Base-by-base conservation (phyloP, 1,140 invertebrate genomes). In the Apolygus lucorum region DNA sequence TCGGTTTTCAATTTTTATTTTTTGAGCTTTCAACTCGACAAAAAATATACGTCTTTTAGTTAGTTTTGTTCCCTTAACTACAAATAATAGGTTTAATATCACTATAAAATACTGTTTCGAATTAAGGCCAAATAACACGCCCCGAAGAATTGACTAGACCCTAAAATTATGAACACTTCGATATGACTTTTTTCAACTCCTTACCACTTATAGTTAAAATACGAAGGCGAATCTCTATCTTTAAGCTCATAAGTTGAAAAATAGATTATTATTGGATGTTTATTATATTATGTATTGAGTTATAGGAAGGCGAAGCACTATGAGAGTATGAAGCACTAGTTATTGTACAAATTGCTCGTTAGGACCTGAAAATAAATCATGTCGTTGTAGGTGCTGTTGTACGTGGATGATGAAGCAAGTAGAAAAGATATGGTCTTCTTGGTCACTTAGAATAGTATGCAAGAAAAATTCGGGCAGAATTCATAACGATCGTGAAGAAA, bases 81-180 rank as follows among this genome's bases (percentile, higher is more conserved):
- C 29, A 34, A 28, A 34, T 66, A 66, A 59, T 59, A 59, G 22
- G 34, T 66, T 64, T 22, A 22, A 11, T 64, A 66, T 66, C 64
- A 66, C 64, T 66, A 66, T 66, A 66, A 66, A 66, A 66, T 66
- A 66, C 64, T 66, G 64, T 66, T 66, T 34, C 28, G 64, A 25
- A 59, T 14, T 66, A 66, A 66, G 64, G 64, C 64, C 27, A 66
- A 29, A 66, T 24, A 11, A 59, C 4, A 11, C 54, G 54, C 54
- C 64, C 13, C n/a, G 26, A 66, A 34, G 64, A 66, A 66, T 66
- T 66, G 64, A 66, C 64, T 66, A 66, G 27, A 29, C 25, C 29
- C 64, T 66, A 66, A 2, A 34, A 28, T 66, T 66, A 66, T 66
- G 64, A 66, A 66, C 64, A 66, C 64, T 66, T 66, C 27, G 64